Conservation (phyloP, 2,888 invertebrate genomes). For the Parapristionchus giblindavisi region DNA sequence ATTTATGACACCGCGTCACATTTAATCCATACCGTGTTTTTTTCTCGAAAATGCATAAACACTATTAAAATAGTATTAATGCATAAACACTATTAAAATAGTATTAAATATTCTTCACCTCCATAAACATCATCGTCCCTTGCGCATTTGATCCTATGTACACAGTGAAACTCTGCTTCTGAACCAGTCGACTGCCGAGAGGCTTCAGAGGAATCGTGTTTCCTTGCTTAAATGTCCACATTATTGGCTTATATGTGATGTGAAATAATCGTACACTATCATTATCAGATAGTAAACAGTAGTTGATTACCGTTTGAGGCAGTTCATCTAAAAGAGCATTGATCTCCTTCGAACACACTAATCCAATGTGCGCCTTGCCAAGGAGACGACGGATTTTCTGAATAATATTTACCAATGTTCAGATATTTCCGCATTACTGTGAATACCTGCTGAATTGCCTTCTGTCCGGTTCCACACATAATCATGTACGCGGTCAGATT, state of each 20-base stretch:
- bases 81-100: not conserved
- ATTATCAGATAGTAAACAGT: not conserved
- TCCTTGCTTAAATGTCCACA: constrained; percentile 80
- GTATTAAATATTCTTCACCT: constrained; percentile 68
- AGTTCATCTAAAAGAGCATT: constrained; percentile 94
- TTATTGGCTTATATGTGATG: too few species aligned
- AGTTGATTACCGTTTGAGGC: constrained; percentile 73
- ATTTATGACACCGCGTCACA: too few species aligned
- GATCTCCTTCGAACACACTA: constrained; percentile 95
- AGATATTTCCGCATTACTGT: not conserved
- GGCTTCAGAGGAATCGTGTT: constrained; percentile 97
- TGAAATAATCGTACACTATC: not conserved
- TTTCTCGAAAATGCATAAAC: too few species aligned
- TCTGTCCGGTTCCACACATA: constrained; percentile 66
- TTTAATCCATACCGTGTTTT: too few species aligned
- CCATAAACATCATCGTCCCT: constrained; percentile 78
- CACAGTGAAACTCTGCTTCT: constrained; percentile 96
- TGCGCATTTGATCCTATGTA: constrained; percentile 92
- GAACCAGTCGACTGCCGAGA: constrained; percentile 89
- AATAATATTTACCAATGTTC: not conserved
- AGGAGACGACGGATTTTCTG: constrained; percentile 87
- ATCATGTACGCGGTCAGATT: constrained; percentile 95
- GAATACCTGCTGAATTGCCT: constrained; percentile 61
- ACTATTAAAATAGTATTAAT: not conserved
- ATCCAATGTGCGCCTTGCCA: constrained; percentile 97